Percentiles rank a stretch among this genome's conserved stretches.
Evolutionary conservation across 2,797 vertebrate genomes (phyloP).

Genomic region (Moxostoma hubbsi): DNA sequence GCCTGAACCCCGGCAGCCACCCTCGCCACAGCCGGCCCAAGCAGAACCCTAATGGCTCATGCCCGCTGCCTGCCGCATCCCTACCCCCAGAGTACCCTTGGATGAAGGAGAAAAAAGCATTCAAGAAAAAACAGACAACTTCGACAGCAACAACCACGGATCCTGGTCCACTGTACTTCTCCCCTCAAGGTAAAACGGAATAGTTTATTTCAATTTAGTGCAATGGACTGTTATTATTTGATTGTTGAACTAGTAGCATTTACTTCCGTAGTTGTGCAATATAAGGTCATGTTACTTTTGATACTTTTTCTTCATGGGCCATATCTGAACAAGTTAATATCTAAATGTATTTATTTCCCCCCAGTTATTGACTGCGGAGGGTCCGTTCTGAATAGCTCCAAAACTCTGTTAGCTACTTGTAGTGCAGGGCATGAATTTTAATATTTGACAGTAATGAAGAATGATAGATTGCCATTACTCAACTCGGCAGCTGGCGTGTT

Average conservation of each 20-base stretch:
- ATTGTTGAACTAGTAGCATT: background rate
- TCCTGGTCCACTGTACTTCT: constrained; percentile 85
- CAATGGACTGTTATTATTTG: background rate
- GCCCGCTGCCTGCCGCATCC: constrained; percentile 84
- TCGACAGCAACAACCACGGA: constrained; percentile 81
- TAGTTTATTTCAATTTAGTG: constrained; percentile 62
- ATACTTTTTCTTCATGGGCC: background rate
- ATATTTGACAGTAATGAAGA: constrained; percentile 98
- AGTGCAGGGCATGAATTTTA: constrained; percentile 88
- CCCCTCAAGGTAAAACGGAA: constrained; percentile 86
- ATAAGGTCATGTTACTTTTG: background rate
- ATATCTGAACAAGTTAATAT: background rate
- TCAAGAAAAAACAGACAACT: constrained; percentile 86
- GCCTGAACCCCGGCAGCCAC: constrained; percentile 90
- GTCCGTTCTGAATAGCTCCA: constrained; percentile 85
- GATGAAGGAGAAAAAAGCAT: constrained; percentile 98
- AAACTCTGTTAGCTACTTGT: constrained; percentile 83
- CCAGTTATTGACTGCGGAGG: constrained; percentile 19
- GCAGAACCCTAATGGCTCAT: constrained; percentile 84
- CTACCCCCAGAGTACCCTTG: constrained; percentile 93
- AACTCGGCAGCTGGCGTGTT: constrained; percentile 93
- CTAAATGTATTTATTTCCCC: background rate
- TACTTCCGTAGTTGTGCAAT: background rate
- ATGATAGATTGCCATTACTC: constrained; percentile 94
- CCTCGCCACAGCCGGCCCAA: constrained; percentile 92